phyloP scores from a whole-genome alignment of 2,113 vertebrate genomes.

The Hiodon alosoides region DNA sequence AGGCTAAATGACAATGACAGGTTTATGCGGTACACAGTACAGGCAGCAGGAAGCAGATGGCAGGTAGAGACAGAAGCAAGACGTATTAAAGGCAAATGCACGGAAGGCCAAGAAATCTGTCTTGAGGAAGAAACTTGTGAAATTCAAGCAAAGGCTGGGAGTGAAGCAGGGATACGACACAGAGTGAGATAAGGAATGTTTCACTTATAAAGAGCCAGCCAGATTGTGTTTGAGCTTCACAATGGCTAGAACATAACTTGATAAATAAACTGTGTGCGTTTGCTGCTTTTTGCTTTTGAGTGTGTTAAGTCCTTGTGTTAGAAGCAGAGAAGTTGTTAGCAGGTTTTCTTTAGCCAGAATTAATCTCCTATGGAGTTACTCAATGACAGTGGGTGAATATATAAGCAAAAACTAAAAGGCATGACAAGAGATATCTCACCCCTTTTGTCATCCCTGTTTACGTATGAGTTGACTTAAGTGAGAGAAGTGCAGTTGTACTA shows the following conservation, averaged over 20 bases:
- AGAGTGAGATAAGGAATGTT: constrained; percentile 19
- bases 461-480: no score
- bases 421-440: no score
- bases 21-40: neutral
- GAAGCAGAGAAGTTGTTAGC: no score
- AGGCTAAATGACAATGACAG: constrained; percentile 32
- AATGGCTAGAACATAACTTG: neutral
- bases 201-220: constrained; percentile 26
- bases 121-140: neutral
- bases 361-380: no score
- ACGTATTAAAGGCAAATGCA: neutral
- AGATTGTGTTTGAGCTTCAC: neutral
- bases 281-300: neutral
- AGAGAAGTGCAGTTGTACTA: no score
- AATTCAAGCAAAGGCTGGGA: neutral
- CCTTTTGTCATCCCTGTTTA: no score
- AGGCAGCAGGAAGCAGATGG: constrained; percentile 21
- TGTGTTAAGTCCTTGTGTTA: no score
- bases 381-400: no score
- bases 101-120: neutral
- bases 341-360: no score
- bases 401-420: no score
- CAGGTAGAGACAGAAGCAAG: neutral
- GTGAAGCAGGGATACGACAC: constrained; percentile 22
- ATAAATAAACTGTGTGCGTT: neutral